Base-by-base conservation (phyloP, 2,888 invertebrate species). In the Steinernema scapterisci region DNA sequence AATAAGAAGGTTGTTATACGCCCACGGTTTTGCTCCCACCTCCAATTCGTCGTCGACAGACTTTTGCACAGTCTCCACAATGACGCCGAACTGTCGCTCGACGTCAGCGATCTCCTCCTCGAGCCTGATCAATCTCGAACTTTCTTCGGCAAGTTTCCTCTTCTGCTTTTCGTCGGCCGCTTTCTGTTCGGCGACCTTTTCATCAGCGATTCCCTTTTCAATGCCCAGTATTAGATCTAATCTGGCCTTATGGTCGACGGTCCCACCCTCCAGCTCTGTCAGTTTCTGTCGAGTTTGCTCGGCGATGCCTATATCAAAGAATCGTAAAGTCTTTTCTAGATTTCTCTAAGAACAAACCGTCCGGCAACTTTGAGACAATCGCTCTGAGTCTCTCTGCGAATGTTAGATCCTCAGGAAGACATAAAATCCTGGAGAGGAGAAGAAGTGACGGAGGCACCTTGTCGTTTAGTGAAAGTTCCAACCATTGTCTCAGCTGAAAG, bases 391-490 rank as follows among this genome's bases (percentile, higher is more conserved):
- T 79, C 70, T 84, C 82, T n/a, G 84, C 81, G 76, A 87, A 87
- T 25, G 82, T 78, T 19, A 87, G 76, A 56, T 86, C 86, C 75
- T 86, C 86, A 7, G 97, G 95, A 11, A 99, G 92, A 85, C 95
- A 91, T 75, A 92, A 87, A 0, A 97, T 95, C 84, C 99, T 91
- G 0, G 97, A 96, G 23, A 99, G 89, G 11, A 99, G 90, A 74
- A 99, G 89, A 75, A 99, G 90, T 0, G 97, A 95, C 0, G 94
- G 94, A 1, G 99, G 97, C 31, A 99, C 95, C 56, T 94, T 94
- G 88, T 96, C 94, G 88, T 93, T 93, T 52, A 97, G 90, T 79
- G 96, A 97, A 80, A 99, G 90, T 88, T 97, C 95, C 70, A 99
- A 90, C 99, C 99, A 99, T 88, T 96, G 95, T 51, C 91, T 90